These are phyloP conservation scores for Phrynosoma platyrhinos DNA, from an alignment of 2,113 vertebrate species.

Conservation along the genomic window DNA sequence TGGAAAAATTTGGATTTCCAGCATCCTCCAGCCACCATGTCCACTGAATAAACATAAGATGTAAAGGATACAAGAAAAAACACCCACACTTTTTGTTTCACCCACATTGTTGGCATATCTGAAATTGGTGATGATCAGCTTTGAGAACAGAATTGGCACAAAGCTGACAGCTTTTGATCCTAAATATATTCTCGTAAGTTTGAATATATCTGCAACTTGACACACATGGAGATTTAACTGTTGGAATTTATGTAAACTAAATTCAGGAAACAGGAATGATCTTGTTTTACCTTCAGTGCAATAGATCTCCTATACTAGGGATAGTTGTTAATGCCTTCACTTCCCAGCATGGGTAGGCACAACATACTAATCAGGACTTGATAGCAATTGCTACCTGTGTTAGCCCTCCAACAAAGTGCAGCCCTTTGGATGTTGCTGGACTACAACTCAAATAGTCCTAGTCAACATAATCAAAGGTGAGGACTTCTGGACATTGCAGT, in stretches of 20 bases:
- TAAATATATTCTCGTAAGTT: not conserved
- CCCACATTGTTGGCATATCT: not conserved
- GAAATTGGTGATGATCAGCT: not conserved
- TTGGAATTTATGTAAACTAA: no score
- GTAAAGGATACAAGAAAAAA: not conserved
- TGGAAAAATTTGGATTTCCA: no score
- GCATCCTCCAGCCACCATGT: no score
- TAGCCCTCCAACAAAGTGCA: no score
- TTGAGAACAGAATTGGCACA: not conserved
- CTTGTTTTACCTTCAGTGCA: not conserved
- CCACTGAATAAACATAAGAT: no score
- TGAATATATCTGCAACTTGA: not conserved
- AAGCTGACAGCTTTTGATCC: not conserved
- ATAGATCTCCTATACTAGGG: not conserved
- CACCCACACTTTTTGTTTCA: not conserved
- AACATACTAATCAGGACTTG: no score
- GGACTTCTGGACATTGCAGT: no score
- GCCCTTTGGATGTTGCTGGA: no score
- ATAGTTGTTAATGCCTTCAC: not conserved
- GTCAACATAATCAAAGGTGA: no score
- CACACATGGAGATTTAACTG: no score
- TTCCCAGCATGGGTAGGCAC: not conserved
- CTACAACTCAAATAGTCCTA: no score
- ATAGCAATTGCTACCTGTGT: no score
- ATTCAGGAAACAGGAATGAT: not conserved